phyloP scores from a whole-genome alignment of 2,888 invertebrate species.

The Eristalinus sepulchralis region DNA sequence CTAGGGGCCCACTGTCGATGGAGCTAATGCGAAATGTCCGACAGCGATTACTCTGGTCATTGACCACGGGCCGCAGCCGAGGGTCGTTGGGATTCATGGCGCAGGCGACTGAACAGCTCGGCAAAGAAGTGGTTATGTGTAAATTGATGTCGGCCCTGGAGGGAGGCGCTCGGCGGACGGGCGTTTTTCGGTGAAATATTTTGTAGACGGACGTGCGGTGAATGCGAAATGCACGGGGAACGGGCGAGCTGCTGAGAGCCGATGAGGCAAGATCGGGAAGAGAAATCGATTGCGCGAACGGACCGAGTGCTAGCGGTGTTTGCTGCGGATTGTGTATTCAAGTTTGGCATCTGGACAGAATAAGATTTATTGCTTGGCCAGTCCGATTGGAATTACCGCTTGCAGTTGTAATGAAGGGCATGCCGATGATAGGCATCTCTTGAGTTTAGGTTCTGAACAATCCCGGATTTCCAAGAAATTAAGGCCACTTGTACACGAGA shows the following conservation, averaged over 20 bases:
- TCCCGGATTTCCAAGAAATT: neutral
- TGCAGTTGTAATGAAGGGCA: neutral
- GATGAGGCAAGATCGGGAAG: neutral
- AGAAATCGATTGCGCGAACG: neutral
- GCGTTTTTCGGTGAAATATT: neutral
- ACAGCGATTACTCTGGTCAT: conserved; percentile 35
- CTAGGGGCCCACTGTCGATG: neutral
- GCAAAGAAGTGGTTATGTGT: neutral
- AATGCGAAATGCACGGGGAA: neutral
- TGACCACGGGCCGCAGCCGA: conserved; percentile 27
- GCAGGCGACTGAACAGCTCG: neutral
- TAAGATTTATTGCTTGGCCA: neutral
- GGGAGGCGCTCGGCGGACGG: neutral
- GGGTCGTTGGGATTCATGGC: neutral
- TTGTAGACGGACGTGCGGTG: neutral
- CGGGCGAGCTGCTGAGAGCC: neutral
- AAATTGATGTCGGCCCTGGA: neutral
- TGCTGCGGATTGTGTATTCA: neutral
- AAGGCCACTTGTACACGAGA: neutral
- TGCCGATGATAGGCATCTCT: neutral
- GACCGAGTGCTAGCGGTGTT: neutral
- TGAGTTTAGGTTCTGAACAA: neutral
- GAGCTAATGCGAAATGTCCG: conserved; percentile 16
- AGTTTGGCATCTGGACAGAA: neutral
- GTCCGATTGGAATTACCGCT: neutral